phyloP scores from a whole-genome alignment of 2,113 vertebrate genomes.

The Mungos mungo region DNA sequence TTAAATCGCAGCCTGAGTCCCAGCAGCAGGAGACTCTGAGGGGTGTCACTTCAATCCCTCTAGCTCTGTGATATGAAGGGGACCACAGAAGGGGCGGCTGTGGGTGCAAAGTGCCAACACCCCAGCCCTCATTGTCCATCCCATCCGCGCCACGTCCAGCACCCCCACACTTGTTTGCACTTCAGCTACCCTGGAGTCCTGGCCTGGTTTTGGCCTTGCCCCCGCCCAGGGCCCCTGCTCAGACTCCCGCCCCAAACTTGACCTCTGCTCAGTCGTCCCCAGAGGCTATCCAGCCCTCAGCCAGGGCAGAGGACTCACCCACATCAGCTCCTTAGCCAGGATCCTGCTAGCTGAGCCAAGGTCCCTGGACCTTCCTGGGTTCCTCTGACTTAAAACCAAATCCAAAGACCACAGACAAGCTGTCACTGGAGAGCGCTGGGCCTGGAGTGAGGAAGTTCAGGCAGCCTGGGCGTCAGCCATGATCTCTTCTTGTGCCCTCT shows the following conservation, averaged over 20 bases:
- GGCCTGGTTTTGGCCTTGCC: background rate
- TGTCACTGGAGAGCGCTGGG: background rate
- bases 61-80: background rate
- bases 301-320: too few relatives aligned
- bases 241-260: background rate
- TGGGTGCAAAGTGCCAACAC: background rate
- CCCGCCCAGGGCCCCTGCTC: fast-evolving
- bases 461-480: background rate
- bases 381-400: background rate
- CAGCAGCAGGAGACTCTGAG: background rate
- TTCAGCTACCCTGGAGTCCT: background rate
- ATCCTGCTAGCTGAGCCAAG: background rate
- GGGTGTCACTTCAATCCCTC: background rate
- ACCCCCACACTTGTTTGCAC: too few relatives aligned
- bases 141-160: fast-evolving
- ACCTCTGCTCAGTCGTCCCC: background rate
- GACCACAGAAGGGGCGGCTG: background rate
- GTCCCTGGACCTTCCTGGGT: background rate
- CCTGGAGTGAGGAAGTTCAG: background rate
- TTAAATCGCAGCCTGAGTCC: background rate
- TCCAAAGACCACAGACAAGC: background rate
- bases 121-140: too few relatives aligned
- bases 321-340: background rate
- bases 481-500: fast-evolving
- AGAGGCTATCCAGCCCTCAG: background rate